These are phyloP conservation scores for Dichetophora obliterata DNA, from an alignment of 2,888 invertebrate species.

Conservation along the genomic window DNA sequence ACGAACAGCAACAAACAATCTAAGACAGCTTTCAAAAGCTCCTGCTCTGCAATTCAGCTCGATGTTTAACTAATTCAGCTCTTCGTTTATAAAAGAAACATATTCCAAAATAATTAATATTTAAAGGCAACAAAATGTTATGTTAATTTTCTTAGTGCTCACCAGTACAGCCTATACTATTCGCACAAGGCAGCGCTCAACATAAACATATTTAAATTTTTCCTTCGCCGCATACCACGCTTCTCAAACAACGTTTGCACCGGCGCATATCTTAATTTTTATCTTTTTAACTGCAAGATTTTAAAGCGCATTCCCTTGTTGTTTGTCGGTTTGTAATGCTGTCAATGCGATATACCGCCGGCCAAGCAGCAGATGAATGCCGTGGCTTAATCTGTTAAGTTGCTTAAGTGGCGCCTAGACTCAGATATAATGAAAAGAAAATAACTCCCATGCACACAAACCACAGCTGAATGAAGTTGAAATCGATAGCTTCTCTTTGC, in stretches of 20 bases:
- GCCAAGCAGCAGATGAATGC: conserved; percentile 17
- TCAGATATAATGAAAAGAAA: conserved; percentile 7
- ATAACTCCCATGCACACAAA: not conserved
- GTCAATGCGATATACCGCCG: conserved; percentile 14
- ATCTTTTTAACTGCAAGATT: conserved; percentile 65
- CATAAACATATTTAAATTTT: not conserved
- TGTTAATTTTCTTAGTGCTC: no score
- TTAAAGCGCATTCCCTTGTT: conserved; percentile 68
- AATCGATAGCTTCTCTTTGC: not conserved
- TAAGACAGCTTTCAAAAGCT: no score
- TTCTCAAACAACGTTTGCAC: not conserved
- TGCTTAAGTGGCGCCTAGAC: conserved; percentile 64
- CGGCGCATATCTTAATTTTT: conserved; percentile 50
- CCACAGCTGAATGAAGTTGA: not conserved
- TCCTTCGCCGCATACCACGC: conserved; percentile 14
- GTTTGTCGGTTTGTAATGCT: conserved; percentile 63
- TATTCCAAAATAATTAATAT: no score
- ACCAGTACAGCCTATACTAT: no score
- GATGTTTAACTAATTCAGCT: no score
- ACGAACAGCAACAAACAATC: no score
- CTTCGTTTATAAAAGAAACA: no score
- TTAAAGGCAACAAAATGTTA: no score
- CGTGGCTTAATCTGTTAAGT: conserved; percentile 56
- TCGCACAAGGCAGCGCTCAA: no score
- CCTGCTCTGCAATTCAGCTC: no score